phyloP scores from a whole-genome alignment of 2,888 invertebrate genomes.

The Trichopoda pennipes region DNA sequence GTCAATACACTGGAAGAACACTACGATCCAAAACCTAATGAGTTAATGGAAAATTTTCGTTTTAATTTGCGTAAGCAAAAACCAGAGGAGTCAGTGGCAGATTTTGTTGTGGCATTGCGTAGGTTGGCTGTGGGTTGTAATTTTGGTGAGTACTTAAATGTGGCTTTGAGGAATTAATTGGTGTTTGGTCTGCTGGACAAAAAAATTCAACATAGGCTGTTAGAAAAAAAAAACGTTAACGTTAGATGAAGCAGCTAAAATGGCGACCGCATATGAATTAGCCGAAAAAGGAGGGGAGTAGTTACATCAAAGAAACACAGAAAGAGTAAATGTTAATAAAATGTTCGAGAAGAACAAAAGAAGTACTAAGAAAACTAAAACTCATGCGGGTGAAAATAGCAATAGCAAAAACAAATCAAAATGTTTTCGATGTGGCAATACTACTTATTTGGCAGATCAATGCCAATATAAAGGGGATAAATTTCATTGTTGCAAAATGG shows the following conservation, averaged over 20 bases:
- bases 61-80: conserved; percentile 34
- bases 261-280: conserved; percentile 52
- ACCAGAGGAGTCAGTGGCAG: not conserved
- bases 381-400: conserved; percentile 5
- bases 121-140: conserved; percentile 44
- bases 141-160: conserved; percentile 48
- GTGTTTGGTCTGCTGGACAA: conserved; percentile 58
- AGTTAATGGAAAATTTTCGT: conserved; percentile 38
- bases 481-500: conserved; percentile 33
- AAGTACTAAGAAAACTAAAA: conserved; percentile 10
- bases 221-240: conserved; percentile 54
- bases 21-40: conserved; percentile 42
- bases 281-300: conserved; percentile 62
- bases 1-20: conserved; percentile 17
- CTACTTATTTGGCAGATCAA: conserved; percentile 43
- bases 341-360: conserved; percentile 26
- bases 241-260: conserved; percentile 48
- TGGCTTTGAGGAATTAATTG: conserved; percentile 57
- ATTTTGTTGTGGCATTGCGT: conserved; percentile 31
- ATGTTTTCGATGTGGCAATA: conserved; percentile 45
- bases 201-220: conserved; percentile 51
- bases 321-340: conserved; percentile 29
- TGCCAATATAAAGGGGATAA: conserved; percentile 35
- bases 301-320: conserved; percentile 43
- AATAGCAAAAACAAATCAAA: conserved; percentile 14